phyloP scores from a whole-genome alignment of 2,797 vertebrate species.

The Eulemur albifrons region DNA sequence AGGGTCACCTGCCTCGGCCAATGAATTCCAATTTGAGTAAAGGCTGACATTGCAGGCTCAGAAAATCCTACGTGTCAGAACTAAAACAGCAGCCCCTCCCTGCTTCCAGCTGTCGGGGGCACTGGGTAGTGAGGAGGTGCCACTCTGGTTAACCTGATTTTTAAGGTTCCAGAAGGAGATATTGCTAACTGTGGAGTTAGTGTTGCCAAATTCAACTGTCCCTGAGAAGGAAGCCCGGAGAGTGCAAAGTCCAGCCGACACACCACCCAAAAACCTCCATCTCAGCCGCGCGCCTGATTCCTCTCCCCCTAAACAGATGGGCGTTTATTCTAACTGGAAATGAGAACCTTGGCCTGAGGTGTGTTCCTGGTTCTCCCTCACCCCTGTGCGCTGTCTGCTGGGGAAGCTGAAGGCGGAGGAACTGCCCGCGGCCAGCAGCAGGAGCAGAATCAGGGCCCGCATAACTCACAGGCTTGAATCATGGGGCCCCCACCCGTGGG shows the following conservation, averaged over 20 bases:
- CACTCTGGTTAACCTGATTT: neutral
- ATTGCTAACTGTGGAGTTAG: rapidly evolving
- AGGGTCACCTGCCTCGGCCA: neutral
- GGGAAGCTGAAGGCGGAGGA: neutral
- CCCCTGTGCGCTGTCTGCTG: neutral
- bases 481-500: neutral
- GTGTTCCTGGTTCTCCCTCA: neutral
- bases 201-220: rapidly evolving
- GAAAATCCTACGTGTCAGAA: neutral
- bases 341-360: rapidly evolving
- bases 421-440: neutral
- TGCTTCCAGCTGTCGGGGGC: rapidly evolving
- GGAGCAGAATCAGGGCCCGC: neutral
- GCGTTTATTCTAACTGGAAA: neutral
- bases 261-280: neutral
- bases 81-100: neutral
- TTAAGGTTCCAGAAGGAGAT: neutral
- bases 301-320: rapidly evolving
- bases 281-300: rapidly evolving
- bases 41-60: no score
- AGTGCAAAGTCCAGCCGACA: neutral
- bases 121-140: rapidly evolving
- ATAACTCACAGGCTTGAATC: neutral
- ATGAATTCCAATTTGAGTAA: rapidly evolving
- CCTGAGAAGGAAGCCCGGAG: neutral